Evolutionary conservation across 2,113 vertebrate species (phyloP), one percentile per base, ranked within the genome.

Genomic region (Vidua macroura): DNA sequence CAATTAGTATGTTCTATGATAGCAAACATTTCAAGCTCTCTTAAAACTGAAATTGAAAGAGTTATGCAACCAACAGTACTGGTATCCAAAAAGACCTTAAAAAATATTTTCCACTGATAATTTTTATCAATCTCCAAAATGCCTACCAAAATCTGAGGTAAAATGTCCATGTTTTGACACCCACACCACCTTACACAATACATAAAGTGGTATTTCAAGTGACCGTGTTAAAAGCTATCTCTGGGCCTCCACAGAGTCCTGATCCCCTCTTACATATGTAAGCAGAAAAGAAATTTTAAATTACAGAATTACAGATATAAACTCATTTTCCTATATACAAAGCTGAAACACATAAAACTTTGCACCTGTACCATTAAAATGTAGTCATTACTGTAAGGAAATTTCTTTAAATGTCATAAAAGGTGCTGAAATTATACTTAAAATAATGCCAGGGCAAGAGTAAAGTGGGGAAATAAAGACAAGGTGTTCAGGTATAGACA

Each of bases 51-150:
- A 78, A 63, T 28, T n/a, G 49, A 56, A 70, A 60, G 67, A 86
- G 28, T 46, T 58, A 63, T 28, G 41, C 31, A 86, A 48, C 15
- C 67, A 52, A 62, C 23, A 66, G 10, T 43, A 60, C 19, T 30
- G 31, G 17, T 41, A 69, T 41, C 16, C 14, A 58, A 1, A 5
- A 49, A 41, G 5, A 17, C 6, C 31, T 35, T 0, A 1, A n/a
- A 68, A 70, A 10, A 16, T 33, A 46, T 64, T 68, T 77, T 46
- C 44, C n/a, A 44, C 5, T 81, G 10, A 59, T 51, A 7, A 51
- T 75, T 88, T 59, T 13, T 62, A 70, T 4, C 44, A 16, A 73
- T 53, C 41, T 56, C 15, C 37, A 60, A 85, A 60, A 21, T 39
- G 17, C 27, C 52, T 48, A 52, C 10, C 23, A 66, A 48, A 15